Conservation (phyloP, 92 coral and sea anemone species). For the Parazoanthus atlanticus region DNA sequence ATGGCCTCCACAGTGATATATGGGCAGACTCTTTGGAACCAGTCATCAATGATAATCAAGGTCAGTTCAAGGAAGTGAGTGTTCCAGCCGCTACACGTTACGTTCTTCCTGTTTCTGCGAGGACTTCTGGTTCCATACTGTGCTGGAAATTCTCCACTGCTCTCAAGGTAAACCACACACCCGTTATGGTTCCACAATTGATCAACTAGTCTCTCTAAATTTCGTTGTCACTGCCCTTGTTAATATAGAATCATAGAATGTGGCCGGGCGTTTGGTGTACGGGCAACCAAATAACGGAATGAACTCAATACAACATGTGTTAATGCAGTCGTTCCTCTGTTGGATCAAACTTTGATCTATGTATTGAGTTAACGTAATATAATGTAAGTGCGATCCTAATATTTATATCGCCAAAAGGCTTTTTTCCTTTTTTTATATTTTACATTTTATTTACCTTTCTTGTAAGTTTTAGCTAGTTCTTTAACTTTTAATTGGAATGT, state of each 20-base stretch:
- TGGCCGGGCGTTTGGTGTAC: too few relatives aligned
- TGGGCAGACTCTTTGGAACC: slow-evolving; percentile 69
- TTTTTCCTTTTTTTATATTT: too few relatives aligned
- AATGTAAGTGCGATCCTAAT: too few relatives aligned
- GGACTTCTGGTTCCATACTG: slow-evolving; percentile 67
- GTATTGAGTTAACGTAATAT: too few relatives aligned
- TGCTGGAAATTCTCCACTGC: slow-evolving; percentile 81
- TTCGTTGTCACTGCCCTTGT: background rate
- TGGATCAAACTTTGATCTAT: background rate
- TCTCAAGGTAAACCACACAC: slow-evolving; percentile 54
- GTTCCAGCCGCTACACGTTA: slow-evolving; percentile 73
- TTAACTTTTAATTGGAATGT: too few relatives aligned
- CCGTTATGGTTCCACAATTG: too few relatives aligned
- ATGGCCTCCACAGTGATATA: slow-evolving; percentile 55
- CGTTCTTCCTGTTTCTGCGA: slow-evolving; percentile 70
- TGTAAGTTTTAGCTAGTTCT: too few relatives aligned
- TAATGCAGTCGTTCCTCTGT: background rate
- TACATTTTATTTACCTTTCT: too few relatives aligned
- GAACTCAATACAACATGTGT: background rate
- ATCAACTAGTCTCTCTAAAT: background rate
- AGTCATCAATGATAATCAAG: slow-evolving; percentile 65
- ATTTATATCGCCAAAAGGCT: too few relatives aligned
- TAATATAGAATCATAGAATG: too few relatives aligned
- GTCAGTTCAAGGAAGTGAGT: slow-evolving; percentile 61
- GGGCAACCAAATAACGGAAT: too few relatives aligned